Percentiles rank a stretch among this genome's conserved stretches.
These are phyloP conservation scores for Xylocopa sonorina DNA, from an alignment of 1,140 invertebrate genomes.

Conservation along the genomic window DNA sequence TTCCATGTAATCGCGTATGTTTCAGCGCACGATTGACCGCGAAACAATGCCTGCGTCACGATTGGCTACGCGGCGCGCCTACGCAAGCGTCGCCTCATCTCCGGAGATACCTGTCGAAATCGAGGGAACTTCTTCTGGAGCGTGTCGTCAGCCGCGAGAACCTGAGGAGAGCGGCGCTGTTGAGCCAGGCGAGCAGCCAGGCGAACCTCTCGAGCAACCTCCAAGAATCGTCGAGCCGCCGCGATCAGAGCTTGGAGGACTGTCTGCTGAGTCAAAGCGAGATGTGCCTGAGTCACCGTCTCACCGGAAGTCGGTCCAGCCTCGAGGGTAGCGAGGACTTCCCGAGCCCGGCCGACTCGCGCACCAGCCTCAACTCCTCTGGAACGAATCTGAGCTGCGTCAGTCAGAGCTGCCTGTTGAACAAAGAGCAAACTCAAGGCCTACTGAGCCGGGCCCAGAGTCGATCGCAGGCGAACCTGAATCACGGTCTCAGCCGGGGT, in stretches of 20 bases:
- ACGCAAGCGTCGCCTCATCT: slow-evolving; percentile 79
- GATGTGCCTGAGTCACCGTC: slow-evolving; percentile 79
- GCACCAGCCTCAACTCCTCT: slow-evolving; percentile 75
- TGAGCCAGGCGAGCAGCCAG: slow-evolving; percentile 78
- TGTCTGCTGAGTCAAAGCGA: slow-evolving; percentile 81
- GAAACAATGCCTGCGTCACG: slow-evolving; percentile 84
- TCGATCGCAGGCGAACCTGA: slow-evolving; percentile 76
- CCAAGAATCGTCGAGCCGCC: slow-evolving; percentile 66
- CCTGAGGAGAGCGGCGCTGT: slow-evolving; percentile 78
- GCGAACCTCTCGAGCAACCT: slow-evolving; percentile 67
- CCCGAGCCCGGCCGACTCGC: slow-evolving; percentile 73
- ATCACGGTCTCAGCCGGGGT: slow-evolving; percentile 71
- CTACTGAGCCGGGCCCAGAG: slow-evolving; percentile 76
- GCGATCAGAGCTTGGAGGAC: slow-evolving; percentile 57
- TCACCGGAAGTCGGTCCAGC: slow-evolving; percentile 73
- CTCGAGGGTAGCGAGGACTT: slow-evolving; percentile 80
- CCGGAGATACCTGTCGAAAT: slow-evolving; percentile 83
- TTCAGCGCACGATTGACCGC: slow-evolving; percentile 82
- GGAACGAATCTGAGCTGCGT: slow-evolving; percentile 73
- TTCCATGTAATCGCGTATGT: not conserved
- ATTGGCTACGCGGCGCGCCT: slow-evolving; percentile 82
- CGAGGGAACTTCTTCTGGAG: slow-evolving; percentile 83
- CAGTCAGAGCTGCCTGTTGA: slow-evolving; percentile 77
- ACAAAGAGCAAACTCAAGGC: slow-evolving; percentile 80
- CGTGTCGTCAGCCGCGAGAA: slow-evolving; percentile 82